Evolutionary conservation across 2,797 vertebrate species (phyloP).

Genomic region (Pteropus rufus): DNA sequence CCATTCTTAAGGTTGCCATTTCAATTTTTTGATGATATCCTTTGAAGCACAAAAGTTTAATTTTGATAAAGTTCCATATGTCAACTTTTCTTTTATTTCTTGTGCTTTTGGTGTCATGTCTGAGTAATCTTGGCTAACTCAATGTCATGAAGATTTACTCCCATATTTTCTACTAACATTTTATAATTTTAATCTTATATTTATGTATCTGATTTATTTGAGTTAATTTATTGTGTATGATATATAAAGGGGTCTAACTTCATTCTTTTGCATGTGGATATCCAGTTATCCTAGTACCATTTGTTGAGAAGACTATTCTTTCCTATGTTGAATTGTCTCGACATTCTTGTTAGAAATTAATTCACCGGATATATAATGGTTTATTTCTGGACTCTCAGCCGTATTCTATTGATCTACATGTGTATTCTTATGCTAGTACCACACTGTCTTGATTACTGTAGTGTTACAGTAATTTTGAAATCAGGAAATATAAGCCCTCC

Average conservation of each 20-base stretch:
- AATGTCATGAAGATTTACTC: not conserved
- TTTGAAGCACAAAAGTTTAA: not conserved
- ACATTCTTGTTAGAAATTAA: not conserved
- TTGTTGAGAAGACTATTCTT: not conserved
- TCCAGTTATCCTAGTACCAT: not conserved
- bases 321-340: not conserved
- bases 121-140: not conserved
- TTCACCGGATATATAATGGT: not conserved
- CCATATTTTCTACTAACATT: not conserved
- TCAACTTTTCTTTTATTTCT: not conserved
- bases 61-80: not conserved
- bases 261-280: not conserved
- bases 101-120: not conserved
- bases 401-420: not conserved
- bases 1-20: not conserved
- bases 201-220: not conserved
- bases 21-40: not conserved
- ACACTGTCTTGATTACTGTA: not conserved
- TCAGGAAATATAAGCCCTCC: not conserved
- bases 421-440: not conserved
- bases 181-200: not conserved
- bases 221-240: not conserved
- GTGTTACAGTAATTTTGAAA: not conserved
- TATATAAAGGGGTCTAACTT: not conserved
- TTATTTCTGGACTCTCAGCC: not conserved